Evolutionary conservation across 2,797 vertebrate genomes (phyloP), one percentile per base, ranked within the genome.

Genomic region (Acestrorhynchus altus): DNA sequence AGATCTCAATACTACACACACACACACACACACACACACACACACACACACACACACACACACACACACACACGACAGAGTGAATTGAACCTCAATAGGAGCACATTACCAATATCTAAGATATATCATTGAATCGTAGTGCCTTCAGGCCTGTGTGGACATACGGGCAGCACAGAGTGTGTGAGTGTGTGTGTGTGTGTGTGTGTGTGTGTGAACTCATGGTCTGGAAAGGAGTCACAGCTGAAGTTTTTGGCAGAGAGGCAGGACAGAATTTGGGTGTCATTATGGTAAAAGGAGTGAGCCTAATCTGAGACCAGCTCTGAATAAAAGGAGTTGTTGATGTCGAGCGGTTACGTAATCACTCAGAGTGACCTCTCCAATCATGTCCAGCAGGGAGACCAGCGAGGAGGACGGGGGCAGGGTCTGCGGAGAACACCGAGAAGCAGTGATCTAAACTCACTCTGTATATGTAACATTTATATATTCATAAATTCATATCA

Each of bases 181-280:
- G 8, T 28, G 20, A 63, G 52, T 76, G 40, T 71, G 31, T 42
- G 18, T 39, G 39, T 70, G 56, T 49, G 26, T 75, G 28, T 60
- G 60, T 59, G 20, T 65, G 39, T 24, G 12, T n/a, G 0, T 54
- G 8, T 22, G 78, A 89, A 81, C 77, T 93, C 93, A 92, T 81
- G 0, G 59, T 73, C 71, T 91, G 90, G 87, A 84, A n/a, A 94
- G 83, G 87, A 84, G 72, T 40, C 83, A 82, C 92, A 93, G 12
- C 72, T 88, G 1, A 93, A 80, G 12, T 72, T 64, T 22, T 56
- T 86, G 7, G 77, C 83, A 80, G 72, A 40, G 2, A 93, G 74
- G 81, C 90, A 93, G 63, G 88, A 90, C 59, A 94, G 85, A 86
- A 93, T 93, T 20, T 79, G 61, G 0, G 46, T 9, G 90, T 35